A percentile compares a stretch with the other conserved stretches of the same genome.
Evolutionary conservation across 2,888 invertebrate species (phyloP).

Genomic region (Trachelus stipa): DNA sequence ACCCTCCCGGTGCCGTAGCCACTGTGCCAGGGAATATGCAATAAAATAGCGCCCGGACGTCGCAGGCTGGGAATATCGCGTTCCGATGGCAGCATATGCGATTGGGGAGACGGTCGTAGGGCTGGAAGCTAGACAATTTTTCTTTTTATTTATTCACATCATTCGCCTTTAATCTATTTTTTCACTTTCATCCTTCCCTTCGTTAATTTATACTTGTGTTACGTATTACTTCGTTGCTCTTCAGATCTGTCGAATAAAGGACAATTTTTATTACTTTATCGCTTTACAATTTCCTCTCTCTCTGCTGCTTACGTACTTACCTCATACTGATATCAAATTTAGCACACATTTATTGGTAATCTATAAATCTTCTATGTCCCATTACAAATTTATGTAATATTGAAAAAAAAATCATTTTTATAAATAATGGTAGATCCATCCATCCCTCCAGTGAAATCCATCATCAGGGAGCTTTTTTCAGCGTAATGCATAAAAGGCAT

Average conservation of each 20-base stretch:
- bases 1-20: background rate
- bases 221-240: background rate
- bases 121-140: background rate
- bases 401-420: too few relatives aligned
- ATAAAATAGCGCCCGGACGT: constrained; percentile 6
- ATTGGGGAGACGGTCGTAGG: background rate
- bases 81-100: background rate
- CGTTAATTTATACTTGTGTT: background rate
- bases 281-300: background rate
- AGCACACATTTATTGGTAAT: background rate
- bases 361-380: background rate
- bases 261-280: background rate
- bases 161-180: background rate
- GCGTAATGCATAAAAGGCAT: too few relatives aligned
- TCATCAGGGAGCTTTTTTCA: too few relatives aligned
- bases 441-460: too few relatives aligned
- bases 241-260: background rate
- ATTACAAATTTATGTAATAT: too few relatives aligned
- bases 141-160: background rate
- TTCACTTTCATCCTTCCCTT: background rate
- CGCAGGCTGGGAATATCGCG: background rate
- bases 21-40: constrained; percentile 6
- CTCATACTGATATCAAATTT: background rate
- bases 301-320: background rate
- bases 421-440: too few relatives aligned